Base-by-base conservation (phyloP, 1,140 invertebrate species). In the Leucophenga varia region DNA sequence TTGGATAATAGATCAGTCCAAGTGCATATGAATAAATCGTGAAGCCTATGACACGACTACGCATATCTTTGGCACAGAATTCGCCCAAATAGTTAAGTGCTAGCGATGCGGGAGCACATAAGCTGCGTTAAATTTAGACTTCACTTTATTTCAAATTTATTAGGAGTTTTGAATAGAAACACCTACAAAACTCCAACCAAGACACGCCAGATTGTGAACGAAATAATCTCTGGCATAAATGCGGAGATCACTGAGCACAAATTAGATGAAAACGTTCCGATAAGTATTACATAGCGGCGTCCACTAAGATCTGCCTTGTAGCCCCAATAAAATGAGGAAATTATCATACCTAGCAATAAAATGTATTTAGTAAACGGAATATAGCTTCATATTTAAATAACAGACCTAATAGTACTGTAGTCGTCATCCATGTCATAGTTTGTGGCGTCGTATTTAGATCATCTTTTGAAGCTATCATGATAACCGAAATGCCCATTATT, bases 171-270 rank as follows among this genome's bases (percentile, higher is more conserved):
- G 2, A n/a, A n/a, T n/a, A n/a, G n/a, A n/a, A n/a, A n/a, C 14
- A 49, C 52, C 12, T 37, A 54, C 52, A 54, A 54, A 1, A 38
- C 0, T 1, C 49, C 52, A 8, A 28, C 37, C 2, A 42, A 2
- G 3, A 54, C n/a, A 8, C 52, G 31, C 6, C 10, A 8, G 1
- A 37, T 2, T 0, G n/a, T 3, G 7, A 54, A 1, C 5, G 22
- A 14, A 19, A 47, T 47, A 9, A 47, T 3, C 2, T 52, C 25
- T 17, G 52, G 50, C 52, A 54, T 52, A 0, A 37, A 12, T 3
- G 38, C 18, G 1, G 49, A 38, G 0, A 47, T 2, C 0, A 32
- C 1, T 2, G 50, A 47, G 9, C 10, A 25, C 3, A 4, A 1
- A 2, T 40, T 13, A 1, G 35, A 10, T 1, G 28, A 28, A 0